These are phyloP conservation scores for Acronicta aceris DNA, from an alignment of 2,888 invertebrate species.

Conservation along the genomic window DNA sequence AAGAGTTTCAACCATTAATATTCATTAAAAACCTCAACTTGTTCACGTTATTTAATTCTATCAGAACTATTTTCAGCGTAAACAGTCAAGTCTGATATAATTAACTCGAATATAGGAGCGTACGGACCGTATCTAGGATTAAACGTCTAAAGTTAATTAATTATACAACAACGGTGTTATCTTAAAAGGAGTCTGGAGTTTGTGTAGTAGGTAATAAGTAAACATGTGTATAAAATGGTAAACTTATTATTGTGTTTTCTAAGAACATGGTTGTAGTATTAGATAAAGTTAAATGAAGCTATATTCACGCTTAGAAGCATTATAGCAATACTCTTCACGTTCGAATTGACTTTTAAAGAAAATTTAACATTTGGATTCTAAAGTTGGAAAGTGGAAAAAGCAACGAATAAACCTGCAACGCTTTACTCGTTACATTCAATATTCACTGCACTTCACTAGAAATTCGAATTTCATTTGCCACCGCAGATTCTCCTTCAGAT, in stretches of 20 bases:
- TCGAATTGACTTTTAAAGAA: conserved; percentile 37
- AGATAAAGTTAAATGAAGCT: not conserved
- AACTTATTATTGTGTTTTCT: conserved; percentile 1
- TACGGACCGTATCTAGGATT: conserved; percentile 24
- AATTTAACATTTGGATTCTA: conserved; percentile 45
- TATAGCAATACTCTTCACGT: conserved; percentile 17
- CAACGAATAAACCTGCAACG: conserved; percentile 49
- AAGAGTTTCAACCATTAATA: conserved; percentile 82
- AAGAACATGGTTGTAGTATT: conserved; percentile 10
- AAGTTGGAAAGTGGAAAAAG: conserved; percentile 44
- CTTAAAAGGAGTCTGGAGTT: conserved; percentile 22
- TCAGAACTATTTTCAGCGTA: conserved; percentile 62
- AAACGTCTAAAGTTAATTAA: conserved; percentile 42
- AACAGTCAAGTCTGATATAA: conserved; percentile 36
- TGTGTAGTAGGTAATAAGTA: conserved; percentile 16
- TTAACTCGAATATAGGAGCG: conserved; percentile 25
- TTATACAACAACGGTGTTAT: conserved; percentile 34
- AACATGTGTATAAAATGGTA: conserved; percentile 14
- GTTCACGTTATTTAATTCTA: conserved; percentile 80
- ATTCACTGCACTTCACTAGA: conserved; percentile 53
- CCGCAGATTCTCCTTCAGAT: conserved; percentile 55
- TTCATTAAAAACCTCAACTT: conserved; percentile 81
- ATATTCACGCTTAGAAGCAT: conserved; percentile 14
- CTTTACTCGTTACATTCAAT: conserved; percentile 55
- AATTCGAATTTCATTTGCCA: conserved; percentile 56